These are phyloP conservation scores for Onychomys arenicola DNA, from an alignment of 2,797 vertebrate genomes.

Conservation along the genomic window DNA sequence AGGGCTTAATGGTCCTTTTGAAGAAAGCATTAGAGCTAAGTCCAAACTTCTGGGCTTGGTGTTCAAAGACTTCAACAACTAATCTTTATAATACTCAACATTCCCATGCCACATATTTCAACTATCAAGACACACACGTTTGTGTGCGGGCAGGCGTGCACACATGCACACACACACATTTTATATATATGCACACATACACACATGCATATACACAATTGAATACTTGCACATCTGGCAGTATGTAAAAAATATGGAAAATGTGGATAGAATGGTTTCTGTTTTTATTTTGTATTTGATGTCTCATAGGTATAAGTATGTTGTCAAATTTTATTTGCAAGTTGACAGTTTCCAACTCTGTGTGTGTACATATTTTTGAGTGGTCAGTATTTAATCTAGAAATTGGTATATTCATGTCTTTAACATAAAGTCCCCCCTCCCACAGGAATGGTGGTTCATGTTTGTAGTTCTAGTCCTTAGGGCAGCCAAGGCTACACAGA, in stretches of 20 bases:
- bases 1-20: slow-evolving; percentile 49
- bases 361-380: slow-evolving; percentile 43
- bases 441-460: neutral
- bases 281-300: slow-evolving; percentile 43
- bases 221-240: slow-evolving; percentile 25
- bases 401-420: neutral
- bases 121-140: neutral
- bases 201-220: neutral
- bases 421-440: slow-evolving; percentile 17
- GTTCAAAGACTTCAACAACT: slow-evolving; percentile 58
- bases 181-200: neutral
- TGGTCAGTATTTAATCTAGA: slow-evolving; percentile 51
- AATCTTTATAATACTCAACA: slow-evolving; percentile 55
- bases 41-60: slow-evolving; percentile 37
- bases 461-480: neutral
- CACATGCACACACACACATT: neutral
- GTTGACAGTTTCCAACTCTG: slow-evolving; percentile 35
- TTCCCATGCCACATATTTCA: slow-evolving; percentile 58
- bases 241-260: neutral
- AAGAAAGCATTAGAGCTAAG: slow-evolving; percentile 46
- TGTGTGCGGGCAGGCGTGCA: too few relatives aligned
- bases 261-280: slow-evolving; percentile 42
- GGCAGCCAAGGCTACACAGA: neutral
- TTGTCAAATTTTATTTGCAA: slow-evolving; percentile 57
- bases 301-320: slow-evolving; percentile 1